Percentiles rank a stretch among this genome's conserved stretches.
Conservation (phyloP, 2,888 invertebrate species). For the Lithodes maja region DNA sequence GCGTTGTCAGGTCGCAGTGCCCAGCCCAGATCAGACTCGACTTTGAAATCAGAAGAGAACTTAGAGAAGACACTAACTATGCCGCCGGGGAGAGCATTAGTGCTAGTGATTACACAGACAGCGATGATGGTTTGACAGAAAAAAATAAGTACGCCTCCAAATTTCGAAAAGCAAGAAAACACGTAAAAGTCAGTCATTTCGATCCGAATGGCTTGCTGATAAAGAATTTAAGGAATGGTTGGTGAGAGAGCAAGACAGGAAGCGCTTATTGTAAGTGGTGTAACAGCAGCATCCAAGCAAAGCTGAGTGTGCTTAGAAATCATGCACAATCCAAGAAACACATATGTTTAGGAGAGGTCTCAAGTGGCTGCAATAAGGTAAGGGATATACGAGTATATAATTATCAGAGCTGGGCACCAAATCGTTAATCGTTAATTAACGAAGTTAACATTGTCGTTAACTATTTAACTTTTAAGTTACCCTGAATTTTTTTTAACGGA, state of each 20-base stretch:
- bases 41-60: background rate
- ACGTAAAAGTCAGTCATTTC: conserved; percentile 34
- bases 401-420: conserved; percentile 15
- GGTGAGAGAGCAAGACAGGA: conserved; percentile 31
- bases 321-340: conserved; percentile 32
- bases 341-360: conserved; percentile 21
- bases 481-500: conserved; percentile 24
- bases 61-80: background rate
- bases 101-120: conserved; percentile 12
- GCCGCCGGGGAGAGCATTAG: conserved; percentile 24
- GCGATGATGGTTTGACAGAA: conserved; percentile 32
- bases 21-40: background rate
- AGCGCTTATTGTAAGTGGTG: conserved; percentile 34
- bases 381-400: conserved; percentile 19
- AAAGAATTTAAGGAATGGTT: conserved; percentile 34
- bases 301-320: conserved; percentile 31
- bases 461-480: conserved; percentile 55
- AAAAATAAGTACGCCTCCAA: background rate
- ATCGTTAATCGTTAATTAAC: conserved; percentile 37
- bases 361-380: conserved; percentile 34
- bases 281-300: conserved; percentile 34
- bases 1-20: background rate
- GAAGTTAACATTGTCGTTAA: conserved; percentile 51
- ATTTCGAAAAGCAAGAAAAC: conserved; percentile 11
- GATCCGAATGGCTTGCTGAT: conserved; percentile 33